Evolutionary conservation across 2,113 vertebrate genomes (phyloP).

Genomic region (Corythaeola cristata): DNA sequence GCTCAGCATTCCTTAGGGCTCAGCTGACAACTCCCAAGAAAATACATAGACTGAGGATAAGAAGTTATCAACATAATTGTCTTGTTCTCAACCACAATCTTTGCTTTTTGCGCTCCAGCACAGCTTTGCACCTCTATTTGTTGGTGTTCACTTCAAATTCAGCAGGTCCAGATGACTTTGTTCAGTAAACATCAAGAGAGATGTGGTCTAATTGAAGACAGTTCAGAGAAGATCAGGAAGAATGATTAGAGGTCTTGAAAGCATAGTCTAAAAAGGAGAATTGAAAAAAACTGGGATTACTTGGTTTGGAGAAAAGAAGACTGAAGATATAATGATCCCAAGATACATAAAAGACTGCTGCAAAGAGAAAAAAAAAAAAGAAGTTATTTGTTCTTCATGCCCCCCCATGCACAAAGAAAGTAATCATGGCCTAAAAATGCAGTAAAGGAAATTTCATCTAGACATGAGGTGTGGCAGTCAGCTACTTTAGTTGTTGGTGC

Average conservation of each 20-base stretch:
- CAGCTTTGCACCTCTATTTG: neutral
- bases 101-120: neutral
- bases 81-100: neutral
- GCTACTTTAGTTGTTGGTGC: neutral
- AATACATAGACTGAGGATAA: neutral
- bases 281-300: neutral
- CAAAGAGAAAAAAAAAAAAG: neutral
- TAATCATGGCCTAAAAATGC: neutral
- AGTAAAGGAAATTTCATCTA: neutral
- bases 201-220: neutral
- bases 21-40: neutral
- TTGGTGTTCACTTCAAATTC: neutral
- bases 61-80: neutral
- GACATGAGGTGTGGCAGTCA: neutral
- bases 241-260: neutral
- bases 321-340: neutral
- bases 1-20: neutral
- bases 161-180: neutral
- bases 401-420: neutral
- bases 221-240: neutral
- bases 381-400: neutral
- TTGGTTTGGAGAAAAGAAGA: neutral
- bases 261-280: neutral
- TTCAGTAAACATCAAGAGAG: neutral
- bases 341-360: neutral